These are phyloP conservation scores for Drosophila limbata DNA, from an alignment of 2,888 invertebrate species.

Conservation along the genomic window DNA sequence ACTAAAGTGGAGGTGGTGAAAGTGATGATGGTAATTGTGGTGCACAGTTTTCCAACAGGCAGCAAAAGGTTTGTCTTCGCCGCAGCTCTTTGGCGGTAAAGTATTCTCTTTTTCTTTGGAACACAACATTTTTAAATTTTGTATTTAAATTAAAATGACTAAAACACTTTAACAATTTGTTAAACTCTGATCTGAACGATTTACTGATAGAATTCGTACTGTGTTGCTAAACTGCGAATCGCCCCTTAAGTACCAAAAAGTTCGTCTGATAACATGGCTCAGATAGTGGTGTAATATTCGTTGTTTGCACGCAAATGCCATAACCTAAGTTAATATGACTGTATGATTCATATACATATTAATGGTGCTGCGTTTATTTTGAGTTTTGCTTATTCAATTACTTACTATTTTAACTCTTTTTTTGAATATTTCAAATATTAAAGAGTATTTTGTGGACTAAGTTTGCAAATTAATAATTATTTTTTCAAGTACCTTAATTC, in stretches of 20 bases:
- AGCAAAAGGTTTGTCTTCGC: background rate
- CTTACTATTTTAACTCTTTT: background rate
- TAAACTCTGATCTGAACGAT: slow-evolving; percentile 3
- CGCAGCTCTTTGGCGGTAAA: background rate
- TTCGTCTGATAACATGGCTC: slow-evolving; percentile 15
- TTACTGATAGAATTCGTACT: slow-evolving; percentile 13
- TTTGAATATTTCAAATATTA: background rate
- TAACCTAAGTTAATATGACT: slow-evolving; percentile 4
- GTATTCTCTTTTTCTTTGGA: background rate
- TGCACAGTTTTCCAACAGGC: slow-evolving; percentile 3
- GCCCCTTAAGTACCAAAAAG: slow-evolving; percentile 8
- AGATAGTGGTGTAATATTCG: slow-evolving; percentile 19
- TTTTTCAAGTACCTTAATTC: too few relatives aligned
- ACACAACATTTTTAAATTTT: slow-evolving; percentile 1
- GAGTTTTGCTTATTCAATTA: background rate
- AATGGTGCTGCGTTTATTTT: background rate
- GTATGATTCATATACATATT: background rate
- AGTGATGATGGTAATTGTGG: slow-evolving; percentile 9
- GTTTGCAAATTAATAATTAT: too few relatives aligned
- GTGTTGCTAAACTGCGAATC: background rate
- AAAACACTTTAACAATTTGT: background rate
- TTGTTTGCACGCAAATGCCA: background rate
- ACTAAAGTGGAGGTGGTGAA: background rate
- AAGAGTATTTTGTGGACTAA: background rate
- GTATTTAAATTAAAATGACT: background rate